phyloP scores from a whole-genome alignment of 2,113 vertebrate genomes.

The Fukomys damarensis region DNA sequence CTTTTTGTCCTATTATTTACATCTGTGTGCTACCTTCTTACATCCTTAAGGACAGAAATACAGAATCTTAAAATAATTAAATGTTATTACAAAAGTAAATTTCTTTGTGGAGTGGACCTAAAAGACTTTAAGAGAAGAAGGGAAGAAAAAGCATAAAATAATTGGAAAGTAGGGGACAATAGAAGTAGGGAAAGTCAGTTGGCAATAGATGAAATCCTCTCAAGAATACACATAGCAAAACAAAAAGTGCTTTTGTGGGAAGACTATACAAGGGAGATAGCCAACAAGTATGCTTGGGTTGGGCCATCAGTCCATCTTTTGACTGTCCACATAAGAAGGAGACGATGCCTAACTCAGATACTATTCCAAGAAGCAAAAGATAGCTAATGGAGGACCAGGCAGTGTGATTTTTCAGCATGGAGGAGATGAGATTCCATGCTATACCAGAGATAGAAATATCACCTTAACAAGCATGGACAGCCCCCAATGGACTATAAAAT shows the following conservation, averaged over 20 bases:
- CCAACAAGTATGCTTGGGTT: neutral
- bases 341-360: conserved; percentile 42
- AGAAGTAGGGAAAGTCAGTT: neutral
- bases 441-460: conserved; percentile 88
- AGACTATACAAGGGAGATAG: neutral
- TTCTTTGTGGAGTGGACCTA: neutral
- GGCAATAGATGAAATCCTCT: neutral
- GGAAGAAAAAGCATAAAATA: conserved; percentile 19
- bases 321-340: neutral
- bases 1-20: neutral
- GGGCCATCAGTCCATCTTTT: neutral
- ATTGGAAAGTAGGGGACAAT: neutral
- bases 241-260: neutral
- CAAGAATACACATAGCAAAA: neutral
- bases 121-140: conserved; percentile 16
- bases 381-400: conserved; percentile 14
- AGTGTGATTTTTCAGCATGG: conserved; percentile 79
- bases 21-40: neutral
- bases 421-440: conserved; percentile 86
- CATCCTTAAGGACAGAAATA: conserved; percentile 16
- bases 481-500: conserved; percentile 90
- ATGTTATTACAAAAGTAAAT: neutral
- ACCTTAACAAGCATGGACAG: conserved; percentile 90
- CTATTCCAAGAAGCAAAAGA: conserved; percentile 71
- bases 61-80: conserved; percentile 25